Base-by-base conservation (phyloP, 2,888 invertebrate species). In the Aplocera efformata region DNA sequence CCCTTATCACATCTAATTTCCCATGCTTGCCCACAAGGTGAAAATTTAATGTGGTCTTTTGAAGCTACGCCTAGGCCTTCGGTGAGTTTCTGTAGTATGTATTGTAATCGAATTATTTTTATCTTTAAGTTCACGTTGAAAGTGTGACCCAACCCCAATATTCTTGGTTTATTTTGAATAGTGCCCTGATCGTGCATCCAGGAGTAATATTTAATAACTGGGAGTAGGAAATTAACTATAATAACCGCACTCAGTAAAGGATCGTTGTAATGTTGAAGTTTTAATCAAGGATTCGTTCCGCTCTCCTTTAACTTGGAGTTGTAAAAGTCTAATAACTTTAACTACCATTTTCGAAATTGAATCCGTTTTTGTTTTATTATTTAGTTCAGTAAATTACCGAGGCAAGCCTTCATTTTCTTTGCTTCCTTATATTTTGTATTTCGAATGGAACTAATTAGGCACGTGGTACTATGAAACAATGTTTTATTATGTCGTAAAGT, bases 271-370 rank as follows among this genome's bases (percentile, higher is more conserved):
- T 60, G 67, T 58, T 61, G 62, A 71, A 63, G 61, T 73, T 74
- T 73, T 79, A 76, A 84, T 84, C 81, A 80, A 66, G 63, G 60
- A 79, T 83, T 80, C 62, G 81, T 61, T 55, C 55, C 78, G 79
- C 72, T 65, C 72, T 60, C 61, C 58, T 72, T 63, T 57, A 63
- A 56, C 59, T 55, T 50, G 42, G 45, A 32, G 44, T 47, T 48
- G 55, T 54, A 59, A 56, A 58, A 48, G 49, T 32, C 30, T 63
- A 63, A 70, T 63, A 53, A 46, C 56, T 61, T 60, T 55, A 52
- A 53, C 48, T 42, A 33, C 46, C 36, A 39, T 47, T 56, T 49
- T 34, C 35, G 30, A 39, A 29, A 35, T 34, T 33, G 9, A 21
- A 42, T 37, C 23, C 6, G 21, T 34, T 17, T 31, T 33, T 42